Evolutionary conservation across 2,113 vertebrate species (phyloP).

Genomic region (Bubo blakistoni): DNA sequence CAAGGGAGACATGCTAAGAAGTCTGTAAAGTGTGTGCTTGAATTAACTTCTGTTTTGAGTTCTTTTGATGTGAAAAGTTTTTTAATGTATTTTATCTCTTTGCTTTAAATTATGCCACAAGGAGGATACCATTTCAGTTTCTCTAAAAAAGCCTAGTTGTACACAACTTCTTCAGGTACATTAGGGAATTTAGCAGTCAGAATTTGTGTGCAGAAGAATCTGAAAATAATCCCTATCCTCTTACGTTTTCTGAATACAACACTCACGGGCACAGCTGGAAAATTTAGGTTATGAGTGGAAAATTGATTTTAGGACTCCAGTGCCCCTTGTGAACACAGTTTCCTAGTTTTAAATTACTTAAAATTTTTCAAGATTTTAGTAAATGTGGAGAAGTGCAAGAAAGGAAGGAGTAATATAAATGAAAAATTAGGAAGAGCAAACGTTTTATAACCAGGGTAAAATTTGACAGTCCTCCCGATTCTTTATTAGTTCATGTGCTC

Average conservation of each 20-base stretch:
- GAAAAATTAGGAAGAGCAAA: background rate
- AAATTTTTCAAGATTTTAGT: background rate
- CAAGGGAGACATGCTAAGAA: background rate
- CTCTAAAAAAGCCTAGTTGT: background rate
- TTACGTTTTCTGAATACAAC: background rate
- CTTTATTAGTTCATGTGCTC: background rate
- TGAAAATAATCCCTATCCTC: background rate
- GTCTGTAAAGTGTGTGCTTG: background rate
- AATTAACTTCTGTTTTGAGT: background rate
- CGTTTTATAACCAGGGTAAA: background rate
- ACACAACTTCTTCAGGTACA: background rate
- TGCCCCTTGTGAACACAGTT: background rate
- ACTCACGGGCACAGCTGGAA: background rate
- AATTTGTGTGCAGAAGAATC: background rate
- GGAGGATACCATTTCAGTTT: background rate
- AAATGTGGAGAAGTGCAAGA: background rate
- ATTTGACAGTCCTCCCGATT: background rate
- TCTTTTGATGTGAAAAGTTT: background rate
- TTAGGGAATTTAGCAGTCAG: background rate
- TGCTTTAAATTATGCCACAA: background rate
- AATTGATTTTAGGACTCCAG: background rate
- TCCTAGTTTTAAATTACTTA: constrained; percentile 6
- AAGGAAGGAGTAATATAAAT: background rate
- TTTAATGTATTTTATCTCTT: background rate
- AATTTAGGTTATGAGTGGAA: background rate